Evolutionary conservation across 1,140 invertebrate genomes (phyloP), one percentile per base, ranked within the genome.

Genomic region (Stegodyphus dumicola): DNA sequence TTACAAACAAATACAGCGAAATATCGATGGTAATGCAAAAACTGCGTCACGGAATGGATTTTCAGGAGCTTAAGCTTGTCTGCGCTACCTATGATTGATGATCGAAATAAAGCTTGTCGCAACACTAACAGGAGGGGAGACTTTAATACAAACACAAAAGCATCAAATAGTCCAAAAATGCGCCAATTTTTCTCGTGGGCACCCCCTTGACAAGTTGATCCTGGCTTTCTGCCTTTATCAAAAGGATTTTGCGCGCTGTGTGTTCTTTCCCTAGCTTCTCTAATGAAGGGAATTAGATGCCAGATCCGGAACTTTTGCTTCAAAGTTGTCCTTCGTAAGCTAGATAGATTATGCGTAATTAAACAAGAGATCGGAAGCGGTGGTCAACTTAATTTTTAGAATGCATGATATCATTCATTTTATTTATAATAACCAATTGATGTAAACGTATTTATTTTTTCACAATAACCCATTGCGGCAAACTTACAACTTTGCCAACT

Each of bases 261-360:
- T 33, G 33, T 3, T 1, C 33, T 33, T 33, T 33, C 33, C 33
- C 33, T 33, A 33, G 33, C 33, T 33, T 33, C 33, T 3, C 33
- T 33, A 33, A 33, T 33, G 33, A 33, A 33, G 33, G 33, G 33
- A 33, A 56, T 64, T 64, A 73, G 54, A 73, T 81, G 33, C 53
- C 15, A 11, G 13, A 66, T 51, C 52, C 6, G 53, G 48, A 54
- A 6, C 6, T 52, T 33, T 33, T 33, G 33, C 33, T 33, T 33
- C 33, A 33, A 33, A 33, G 54, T 11, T 69, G 69, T 73, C 69
- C n/a, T 13, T n/a, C 17, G 33, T 81, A 73, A 81, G 78, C 78
- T 65, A 81, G 78, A 81, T 81, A 64, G 71, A 81, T 81, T 81
- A 81, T 13, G 18, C n/a, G 69, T 73, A 81, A 81, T 81, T 81